Conservation (phyloP, 2,797 vertebrate genomes). For the Pangasius macronema region DNA sequence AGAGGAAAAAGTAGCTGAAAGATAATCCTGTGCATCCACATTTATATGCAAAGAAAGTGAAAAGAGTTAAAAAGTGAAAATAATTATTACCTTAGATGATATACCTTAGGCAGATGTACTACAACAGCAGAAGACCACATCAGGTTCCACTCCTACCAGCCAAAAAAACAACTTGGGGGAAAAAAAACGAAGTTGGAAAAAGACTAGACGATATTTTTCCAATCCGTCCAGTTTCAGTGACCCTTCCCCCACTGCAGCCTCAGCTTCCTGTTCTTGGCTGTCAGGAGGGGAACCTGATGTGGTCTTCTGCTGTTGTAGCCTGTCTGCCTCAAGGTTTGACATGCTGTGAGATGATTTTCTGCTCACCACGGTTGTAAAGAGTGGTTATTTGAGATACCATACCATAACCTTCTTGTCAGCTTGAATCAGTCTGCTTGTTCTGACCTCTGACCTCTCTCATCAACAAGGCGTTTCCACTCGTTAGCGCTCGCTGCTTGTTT, state of each 20-base stretch:
- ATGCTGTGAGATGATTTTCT: neutral
- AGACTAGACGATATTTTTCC: neutral
- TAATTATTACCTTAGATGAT: neutral
- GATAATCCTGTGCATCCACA: neutral
- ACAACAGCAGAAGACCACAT: neutral
- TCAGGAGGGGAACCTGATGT: neutral
- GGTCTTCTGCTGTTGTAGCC: neutral
- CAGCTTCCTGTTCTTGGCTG: neutral
- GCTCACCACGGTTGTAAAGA: neutral
- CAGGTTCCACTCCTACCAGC: neutral
- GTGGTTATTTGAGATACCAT: neutral
- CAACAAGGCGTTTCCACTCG: neutral
- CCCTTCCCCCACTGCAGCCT: neutral
- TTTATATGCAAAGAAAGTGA: neutral
- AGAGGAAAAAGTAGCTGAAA: neutral
- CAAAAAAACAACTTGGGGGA: neutral
- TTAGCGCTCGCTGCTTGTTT: neutral
- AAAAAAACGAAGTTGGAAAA: neutral
- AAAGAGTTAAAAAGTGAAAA: neutral
- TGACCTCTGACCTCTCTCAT: neutral
- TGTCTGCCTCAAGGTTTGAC: neutral
- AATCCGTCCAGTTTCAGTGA: neutral
- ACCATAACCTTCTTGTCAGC: neutral
- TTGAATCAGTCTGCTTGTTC: neutral
- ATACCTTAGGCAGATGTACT: neutral